These are phyloP conservation scores for Limanda limanda DNA, from an alignment of 2,113 vertebrate species.

Conservation along the genomic window DNA sequence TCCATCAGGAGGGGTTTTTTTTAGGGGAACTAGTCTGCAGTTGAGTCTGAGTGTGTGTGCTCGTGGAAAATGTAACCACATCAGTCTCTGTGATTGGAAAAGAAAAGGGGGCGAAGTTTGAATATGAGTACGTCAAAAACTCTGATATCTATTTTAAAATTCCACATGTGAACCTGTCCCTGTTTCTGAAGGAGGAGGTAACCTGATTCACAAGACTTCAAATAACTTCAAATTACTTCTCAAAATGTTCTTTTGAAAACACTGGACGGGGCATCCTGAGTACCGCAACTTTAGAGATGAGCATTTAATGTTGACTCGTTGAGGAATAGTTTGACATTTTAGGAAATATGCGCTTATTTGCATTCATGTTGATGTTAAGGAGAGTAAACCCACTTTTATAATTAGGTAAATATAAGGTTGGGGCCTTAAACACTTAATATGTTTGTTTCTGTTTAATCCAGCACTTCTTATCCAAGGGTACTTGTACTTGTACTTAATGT, in stretches of 20 bases:
- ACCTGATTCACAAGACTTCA: constrained; percentile 22
- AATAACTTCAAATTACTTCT: neutral
- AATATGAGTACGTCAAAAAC: neutral
- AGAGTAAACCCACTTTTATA: neutral
- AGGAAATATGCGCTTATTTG: neutral
- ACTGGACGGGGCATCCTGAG: constrained; percentile 31
- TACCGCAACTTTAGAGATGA: constrained; percentile 7
- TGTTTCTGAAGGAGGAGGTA: constrained; percentile 27
- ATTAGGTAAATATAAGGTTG: neutral
- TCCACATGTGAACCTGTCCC: neutral
- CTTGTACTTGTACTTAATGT: no score
- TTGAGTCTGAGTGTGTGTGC: constrained; percentile 30
- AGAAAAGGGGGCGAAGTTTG: constrained; percentile 38
- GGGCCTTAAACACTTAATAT: neutral
- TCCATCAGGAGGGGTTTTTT: constrained; percentile 34
- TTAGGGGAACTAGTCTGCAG: constrained; percentile 16
- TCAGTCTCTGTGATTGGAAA: constrained; percentile 11
- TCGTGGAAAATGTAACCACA: constrained; percentile 15
- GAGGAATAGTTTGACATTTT: constrained; percentile 18
- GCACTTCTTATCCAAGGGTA: no score
- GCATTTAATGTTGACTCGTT: neutral
- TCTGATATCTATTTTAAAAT: constrained; percentile 5
- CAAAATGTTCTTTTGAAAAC: neutral
- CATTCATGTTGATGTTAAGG: neutral
- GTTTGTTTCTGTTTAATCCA: no score